A percentile compares a stretch with the other conserved stretches of the same genome.
Conservation (phyloP, 2,888 invertebrate genomes). For the Apodemia duryi region DNA sequence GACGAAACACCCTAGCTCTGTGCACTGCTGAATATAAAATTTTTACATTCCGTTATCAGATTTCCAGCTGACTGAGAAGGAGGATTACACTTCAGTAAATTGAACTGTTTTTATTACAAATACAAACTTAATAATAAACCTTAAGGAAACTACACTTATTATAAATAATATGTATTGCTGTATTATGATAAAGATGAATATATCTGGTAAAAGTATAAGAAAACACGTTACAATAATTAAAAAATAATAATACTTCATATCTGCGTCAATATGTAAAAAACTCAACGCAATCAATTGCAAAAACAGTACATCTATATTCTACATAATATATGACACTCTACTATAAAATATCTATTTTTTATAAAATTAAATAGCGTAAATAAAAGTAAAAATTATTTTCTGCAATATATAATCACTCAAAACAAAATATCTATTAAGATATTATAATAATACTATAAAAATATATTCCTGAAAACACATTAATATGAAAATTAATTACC, state of each 20-base stretch:
- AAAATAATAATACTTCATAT: too few species aligned
- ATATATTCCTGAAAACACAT: neutral
- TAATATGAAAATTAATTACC: neutral
- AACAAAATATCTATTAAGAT: too few species aligned
- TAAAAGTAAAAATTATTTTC: too few species aligned
- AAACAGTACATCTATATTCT: too few species aligned
- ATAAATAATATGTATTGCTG: neutral
- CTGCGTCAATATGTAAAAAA: too few species aligned
- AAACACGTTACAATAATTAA: too few species aligned
- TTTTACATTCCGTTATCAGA: slow-evolving; percentile 54
- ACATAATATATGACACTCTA: too few species aligned
- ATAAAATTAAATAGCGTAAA: too few species aligned
- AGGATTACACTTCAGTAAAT: slow-evolving; percentile 21
- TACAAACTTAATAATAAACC: neutral
- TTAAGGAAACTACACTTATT: neutral
- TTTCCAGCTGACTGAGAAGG: slow-evolving; percentile 46
- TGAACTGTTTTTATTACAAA: slow-evolving; percentile 4
- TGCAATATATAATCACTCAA: too few species aligned
- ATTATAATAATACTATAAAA: neutral
- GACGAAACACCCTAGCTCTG: slow-evolving; percentile 51
- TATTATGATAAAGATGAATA: neutral
- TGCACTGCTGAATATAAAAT: slow-evolving; percentile 51
- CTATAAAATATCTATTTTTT: too few species aligned
- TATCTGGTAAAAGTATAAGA: too few species aligned
- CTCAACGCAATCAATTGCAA: too few species aligned